Conservation (phyloP, 2,113 vertebrate genomes). For the Pollimyrus isidori region DNA sequence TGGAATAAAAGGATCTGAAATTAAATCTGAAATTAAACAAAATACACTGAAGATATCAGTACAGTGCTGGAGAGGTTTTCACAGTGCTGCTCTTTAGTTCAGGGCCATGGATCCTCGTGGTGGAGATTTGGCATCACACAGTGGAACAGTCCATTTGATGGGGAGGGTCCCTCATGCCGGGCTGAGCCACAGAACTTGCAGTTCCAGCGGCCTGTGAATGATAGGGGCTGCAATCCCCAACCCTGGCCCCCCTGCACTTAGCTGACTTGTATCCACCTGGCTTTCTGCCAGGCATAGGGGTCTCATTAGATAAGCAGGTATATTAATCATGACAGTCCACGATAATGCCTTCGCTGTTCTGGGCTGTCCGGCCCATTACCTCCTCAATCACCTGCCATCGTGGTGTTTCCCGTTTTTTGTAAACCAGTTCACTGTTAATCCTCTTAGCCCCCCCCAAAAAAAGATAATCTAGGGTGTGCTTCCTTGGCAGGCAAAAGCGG, state of each 20-base stretch:
- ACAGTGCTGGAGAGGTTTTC: neutral
- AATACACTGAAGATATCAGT: neutral
- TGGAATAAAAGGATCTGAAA: neutral
- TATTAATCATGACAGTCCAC: neutral
- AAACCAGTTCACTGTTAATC: neutral
- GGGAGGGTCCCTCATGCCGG: neutral
- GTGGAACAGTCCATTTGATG: neutral
- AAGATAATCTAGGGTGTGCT: neutral
- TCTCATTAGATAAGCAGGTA: neutral
- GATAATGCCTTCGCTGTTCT: neutral
- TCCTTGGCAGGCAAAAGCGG: neutral
- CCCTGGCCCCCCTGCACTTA: neutral
- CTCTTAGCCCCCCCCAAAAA: neutral
- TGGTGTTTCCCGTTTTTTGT: neutral
- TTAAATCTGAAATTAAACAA: constrained; percentile 3
- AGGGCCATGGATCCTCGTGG: neutral
- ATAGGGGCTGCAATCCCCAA: neutral
- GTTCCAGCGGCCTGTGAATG: neutral
- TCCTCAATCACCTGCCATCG: neutral
- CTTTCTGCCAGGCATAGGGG: neutral
- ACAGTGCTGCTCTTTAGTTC: neutral
- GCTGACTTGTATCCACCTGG: neutral
- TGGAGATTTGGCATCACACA: neutral
- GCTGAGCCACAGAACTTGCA: neutral
- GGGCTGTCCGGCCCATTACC: neutral